Evolutionary conservation across 1,140 invertebrate genomes (phyloP), one percentile per base, ranked within the genome.

Genomic region (Paramacrobiotus metropolitanus): DNA sequence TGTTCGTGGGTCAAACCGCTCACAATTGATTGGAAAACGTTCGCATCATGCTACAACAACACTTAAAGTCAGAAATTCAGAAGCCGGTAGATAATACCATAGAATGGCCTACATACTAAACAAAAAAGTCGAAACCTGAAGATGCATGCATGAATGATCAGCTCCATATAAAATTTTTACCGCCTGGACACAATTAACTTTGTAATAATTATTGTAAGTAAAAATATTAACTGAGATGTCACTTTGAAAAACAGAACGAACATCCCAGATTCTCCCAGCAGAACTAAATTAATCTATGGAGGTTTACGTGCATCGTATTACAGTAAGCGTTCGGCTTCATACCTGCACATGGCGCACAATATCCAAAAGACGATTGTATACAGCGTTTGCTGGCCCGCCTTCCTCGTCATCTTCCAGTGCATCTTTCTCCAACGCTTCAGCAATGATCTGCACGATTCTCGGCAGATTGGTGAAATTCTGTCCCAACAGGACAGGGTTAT

Each of bases 401-500:
- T 76, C 74, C 66, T 80, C 79, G 24, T 82, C 78, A 18, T 77
- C 71, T 34, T 83, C 78, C 31, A 97, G 77, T 21, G 84, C 87
- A 68, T 88, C 85, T 68, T 80, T 80, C 61, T 77, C 75, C 70
- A 96, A 83, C 1, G 87, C 85, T 71, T 94, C 87, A 0, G 87
- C 86, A 64, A 97, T 85, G 63, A 92, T 84, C 61, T 80, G 79
- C 64, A 97, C 81, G 62, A 97, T 81, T 63, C 80, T 79, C 29
- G 88, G 88, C 66, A 97, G 77, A 76, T 95, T 95, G 60, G 80
- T 76, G 69, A 91, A 89, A 68, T 88, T 82, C 30, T 77, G 78
- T 29, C 87, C 88, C 67, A 94, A 74, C 48, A 95, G 80, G 40
- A 82, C 74, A 2, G 84, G 82, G 76, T 96, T 85, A 72, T 94